These are phyloP conservation scores for Sebastes taczanowskii DNA, from an alignment of 2,797 vertebrate species.

Conservation along the genomic window DNA sequence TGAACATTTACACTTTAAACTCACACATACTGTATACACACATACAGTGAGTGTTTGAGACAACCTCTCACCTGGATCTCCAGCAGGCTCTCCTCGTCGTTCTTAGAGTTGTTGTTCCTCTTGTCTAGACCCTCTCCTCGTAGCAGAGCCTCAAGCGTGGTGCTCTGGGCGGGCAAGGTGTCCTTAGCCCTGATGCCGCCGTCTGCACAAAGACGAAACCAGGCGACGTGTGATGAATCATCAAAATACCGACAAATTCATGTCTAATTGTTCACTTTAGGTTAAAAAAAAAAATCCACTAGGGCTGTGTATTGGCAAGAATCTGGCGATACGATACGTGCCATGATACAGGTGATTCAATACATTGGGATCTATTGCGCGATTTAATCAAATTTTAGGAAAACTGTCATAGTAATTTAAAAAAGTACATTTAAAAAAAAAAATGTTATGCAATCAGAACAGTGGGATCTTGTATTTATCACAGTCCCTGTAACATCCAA, in stretches of 20 bases:
- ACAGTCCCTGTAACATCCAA: too few species aligned
- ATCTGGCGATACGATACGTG: too few species aligned
- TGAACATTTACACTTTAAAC: constrained; percentile 27
- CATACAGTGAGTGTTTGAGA: not conserved
- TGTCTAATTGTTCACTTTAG: not conserved
- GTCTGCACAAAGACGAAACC: constrained; percentile 76
- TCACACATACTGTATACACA: not conserved
- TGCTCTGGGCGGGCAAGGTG: constrained; percentile 89
- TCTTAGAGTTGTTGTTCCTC: constrained; percentile 88
- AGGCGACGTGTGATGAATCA: constrained; percentile 5
- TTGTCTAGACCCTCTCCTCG: constrained; percentile 94
- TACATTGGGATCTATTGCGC: too few species aligned
- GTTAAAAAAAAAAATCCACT: not conserved
- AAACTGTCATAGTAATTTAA: too few species aligned
- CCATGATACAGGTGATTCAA: too few species aligned
- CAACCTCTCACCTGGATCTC: constrained; percentile 90
- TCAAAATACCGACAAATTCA: not conserved
- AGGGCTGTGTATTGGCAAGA: too few species aligned
- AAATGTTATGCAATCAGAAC: too few species aligned
- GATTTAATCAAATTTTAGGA: too few species aligned
- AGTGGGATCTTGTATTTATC: too few species aligned
- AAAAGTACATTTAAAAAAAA: too few species aligned
- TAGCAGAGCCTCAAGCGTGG: constrained; percentile 94
- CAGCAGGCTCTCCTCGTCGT: constrained; percentile 93
- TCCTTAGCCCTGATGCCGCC: constrained; percentile 91